These are phyloP conservation scores for Mystacornis crossleyi DNA, from an alignment of 2,113 vertebrate species.

Conservation along the genomic window DNA sequence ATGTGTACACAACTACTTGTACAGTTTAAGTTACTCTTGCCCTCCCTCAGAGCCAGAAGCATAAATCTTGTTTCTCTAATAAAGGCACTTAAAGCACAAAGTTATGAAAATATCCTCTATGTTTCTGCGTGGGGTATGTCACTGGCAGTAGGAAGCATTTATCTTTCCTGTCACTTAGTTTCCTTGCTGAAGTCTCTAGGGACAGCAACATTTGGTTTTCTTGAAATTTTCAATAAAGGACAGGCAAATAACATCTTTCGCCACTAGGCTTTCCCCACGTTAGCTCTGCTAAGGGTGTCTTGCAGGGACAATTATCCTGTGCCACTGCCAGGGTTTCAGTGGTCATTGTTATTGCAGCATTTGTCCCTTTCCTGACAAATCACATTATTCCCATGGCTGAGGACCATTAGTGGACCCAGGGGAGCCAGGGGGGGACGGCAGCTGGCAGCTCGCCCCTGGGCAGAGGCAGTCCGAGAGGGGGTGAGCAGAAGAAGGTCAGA, in stretches of 20 bases:
- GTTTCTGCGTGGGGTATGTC: conserved; percentile 72
- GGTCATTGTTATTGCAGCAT: conserved; percentile 73
- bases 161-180: conserved; percentile 76
- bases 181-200: conserved; percentile 41
- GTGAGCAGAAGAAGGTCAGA: not conserved
- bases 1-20: not conserved
- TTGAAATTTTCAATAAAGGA: conserved; percentile 77
- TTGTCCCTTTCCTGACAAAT: conserved; percentile 78
- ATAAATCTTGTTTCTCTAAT: conserved; percentile 79
- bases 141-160: conserved; percentile 75
- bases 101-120: conserved; percentile 76
- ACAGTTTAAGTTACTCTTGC: conserved; percentile 38
- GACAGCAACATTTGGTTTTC: conserved; percentile 65
- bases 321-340: conserved; percentile 10
- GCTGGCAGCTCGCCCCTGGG: conserved; percentile 22
- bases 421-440: conserved; percentile 21
- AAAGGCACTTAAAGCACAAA: conserved; percentile 71
- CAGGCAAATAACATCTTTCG: conserved; percentile 68
- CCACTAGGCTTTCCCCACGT: not conserved
- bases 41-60: conserved; percentile 39
- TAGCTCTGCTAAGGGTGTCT: conserved; percentile 32
- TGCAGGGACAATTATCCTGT: conserved; percentile 62
- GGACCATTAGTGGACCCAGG: conserved; percentile 54
- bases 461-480: not conserved
- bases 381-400: conserved; percentile 54